Base-by-base conservation (phyloP, 2,113 vertebrate genomes). In the Miniopterus natalensis region DNA sequence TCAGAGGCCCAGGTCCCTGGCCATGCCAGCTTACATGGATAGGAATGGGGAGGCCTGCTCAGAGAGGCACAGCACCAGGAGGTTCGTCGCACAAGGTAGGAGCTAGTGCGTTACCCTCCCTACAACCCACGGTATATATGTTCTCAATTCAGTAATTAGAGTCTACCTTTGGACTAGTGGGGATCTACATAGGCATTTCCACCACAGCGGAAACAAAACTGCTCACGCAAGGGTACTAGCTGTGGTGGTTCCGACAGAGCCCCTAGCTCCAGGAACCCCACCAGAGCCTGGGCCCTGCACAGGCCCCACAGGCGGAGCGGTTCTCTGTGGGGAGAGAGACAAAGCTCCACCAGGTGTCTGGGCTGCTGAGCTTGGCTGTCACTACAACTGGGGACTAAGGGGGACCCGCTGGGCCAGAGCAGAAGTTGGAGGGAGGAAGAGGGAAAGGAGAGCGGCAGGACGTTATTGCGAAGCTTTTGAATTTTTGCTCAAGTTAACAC, bases 221-320 rank as follows among this genome's bases (percentile, higher is more conserved):
- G 1, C 1, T 3, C 0, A 36, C 31, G 51, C 11, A 4, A 10
- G 27, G 51, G 20, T 0, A 1, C 31, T 6, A 29, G 36, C 4
- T 5, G 11, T 25, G 25, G 42, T 1, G 40, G 40, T 5, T 47
- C 40, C 0, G 36, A 12, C 31, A 21, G 59, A 21, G 66, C 3
- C 61, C 59, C 36, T 8, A 1, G 57, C 14, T 45, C n/a, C 4
- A 2, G n/a, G 17, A 3, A 10, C 65, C 18, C 73, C 77, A 0
- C 29, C 65, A 63, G 49, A 25, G 74, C 45, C 20, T 29, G 2
- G 18, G 61, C 47, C 49, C 93, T 53, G 8, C 1, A 1, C 15
- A 4, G 59, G n/a, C 14, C 25, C 10, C 0, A 11, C 5, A 45
- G 55, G 8, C 15, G 49, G 47, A 1, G 17, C 0, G 45, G 21